phyloP scores from a whole-genome alignment of 1,140 invertebrate species.

The Heterodera schachtii region DNA sequence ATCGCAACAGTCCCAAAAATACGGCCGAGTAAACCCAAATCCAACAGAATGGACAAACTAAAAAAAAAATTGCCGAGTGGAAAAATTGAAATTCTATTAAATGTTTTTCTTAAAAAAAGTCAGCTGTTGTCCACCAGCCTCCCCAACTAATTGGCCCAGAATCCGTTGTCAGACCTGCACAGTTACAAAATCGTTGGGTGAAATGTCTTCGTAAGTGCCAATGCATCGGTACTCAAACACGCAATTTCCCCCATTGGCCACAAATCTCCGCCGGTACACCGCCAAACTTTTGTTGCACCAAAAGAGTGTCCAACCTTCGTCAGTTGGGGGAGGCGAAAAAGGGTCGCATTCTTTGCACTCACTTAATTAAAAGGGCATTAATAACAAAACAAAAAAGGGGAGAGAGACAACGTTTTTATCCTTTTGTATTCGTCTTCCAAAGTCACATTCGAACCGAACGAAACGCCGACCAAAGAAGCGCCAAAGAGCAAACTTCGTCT shows the following conservation, averaged over 20 bases:
- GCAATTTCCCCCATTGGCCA: slow-evolving; percentile 26
- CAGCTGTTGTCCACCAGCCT: no score
- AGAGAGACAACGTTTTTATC: neutral
- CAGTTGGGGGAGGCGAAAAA: slow-evolving; percentile 18
- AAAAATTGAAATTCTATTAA: no score
- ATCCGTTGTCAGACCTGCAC: slow-evolving; percentile 35
- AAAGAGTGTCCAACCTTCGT: slow-evolving; percentile 33
- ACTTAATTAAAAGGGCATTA: neutral
- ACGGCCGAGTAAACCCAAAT: no score
- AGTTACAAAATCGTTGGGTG: slow-evolving; percentile 40
- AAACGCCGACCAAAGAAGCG: slow-evolving; percentile 27
- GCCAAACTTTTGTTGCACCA: slow-evolving; percentile 15
- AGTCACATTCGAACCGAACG: slow-evolving; percentile 9
- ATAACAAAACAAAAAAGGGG: neutral
- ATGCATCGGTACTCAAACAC: slow-evolving; percentile 48
- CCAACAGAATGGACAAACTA: no score
- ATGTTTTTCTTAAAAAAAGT: no score
- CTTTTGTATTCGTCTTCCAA: slow-evolving; percentile 4
- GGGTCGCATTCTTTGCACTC: slow-evolving; percentile 5
- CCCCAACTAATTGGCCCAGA: no score
- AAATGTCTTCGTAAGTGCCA: slow-evolving; percentile 49
- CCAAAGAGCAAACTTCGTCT: neutral
- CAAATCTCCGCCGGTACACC: slow-evolving; percentile 30
- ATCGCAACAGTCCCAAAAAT: no score
- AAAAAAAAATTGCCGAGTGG: no score